These are phyloP conservation scores for Phyllotreta striolata DNA, from an alignment of 2,888 invertebrate species.

Conservation along the genomic window DNA sequence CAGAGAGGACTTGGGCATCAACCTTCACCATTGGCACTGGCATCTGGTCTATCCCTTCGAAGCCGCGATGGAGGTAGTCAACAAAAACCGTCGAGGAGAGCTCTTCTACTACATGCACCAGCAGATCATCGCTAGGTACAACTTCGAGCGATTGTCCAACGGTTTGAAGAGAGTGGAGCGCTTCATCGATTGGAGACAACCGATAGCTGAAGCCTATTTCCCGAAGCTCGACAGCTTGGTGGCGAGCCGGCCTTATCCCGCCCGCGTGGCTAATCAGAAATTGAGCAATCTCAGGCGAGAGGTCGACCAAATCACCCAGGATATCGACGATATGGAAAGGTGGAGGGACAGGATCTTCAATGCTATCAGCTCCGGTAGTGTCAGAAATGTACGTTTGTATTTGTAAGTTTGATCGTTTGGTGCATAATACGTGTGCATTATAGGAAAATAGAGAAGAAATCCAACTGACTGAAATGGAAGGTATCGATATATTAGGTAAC, in stretches of 20 bases:
- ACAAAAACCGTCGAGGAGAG: slow-evolving; percentile 80
- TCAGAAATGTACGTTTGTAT: slow-evolving; percentile 62
- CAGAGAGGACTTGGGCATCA: slow-evolving; percentile 85
- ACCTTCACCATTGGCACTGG: slow-evolving; percentile 93
- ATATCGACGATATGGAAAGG: slow-evolving; percentile 75
- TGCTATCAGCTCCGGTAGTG: slow-evolving; percentile 72
- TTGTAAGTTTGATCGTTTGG: too few species aligned
- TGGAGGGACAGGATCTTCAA: slow-evolving; percentile 79
- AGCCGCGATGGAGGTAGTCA: slow-evolving; percentile 68
- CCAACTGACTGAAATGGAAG: slow-evolving; percentile 70
- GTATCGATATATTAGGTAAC: slow-evolving; percentile 82
- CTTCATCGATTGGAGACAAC: slow-evolving; percentile 71
- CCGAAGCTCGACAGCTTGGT: slow-evolving; percentile 83
- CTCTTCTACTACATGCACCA: slow-evolving; percentile 84
- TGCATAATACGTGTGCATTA: slow-evolving; percentile 33
- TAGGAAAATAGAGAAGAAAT: slow-evolving; percentile 64
- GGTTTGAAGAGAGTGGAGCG: slow-evolving; percentile 70
- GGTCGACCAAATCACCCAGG: slow-evolving; percentile 71
- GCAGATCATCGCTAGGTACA: slow-evolving; percentile 74
- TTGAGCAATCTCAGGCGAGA: slow-evolving; percentile 72
- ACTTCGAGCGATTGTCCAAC: slow-evolving; percentile 79
- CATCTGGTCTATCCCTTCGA: slow-evolving; percentile 87
- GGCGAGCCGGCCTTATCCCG: slow-evolving; percentile 78
- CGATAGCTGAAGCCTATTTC: slow-evolving; percentile 82
- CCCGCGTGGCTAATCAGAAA: slow-evolving; percentile 67